phyloP scores from a whole-genome alignment of 1,140 invertebrate genomes.

The Micrasema minimum region DNA sequence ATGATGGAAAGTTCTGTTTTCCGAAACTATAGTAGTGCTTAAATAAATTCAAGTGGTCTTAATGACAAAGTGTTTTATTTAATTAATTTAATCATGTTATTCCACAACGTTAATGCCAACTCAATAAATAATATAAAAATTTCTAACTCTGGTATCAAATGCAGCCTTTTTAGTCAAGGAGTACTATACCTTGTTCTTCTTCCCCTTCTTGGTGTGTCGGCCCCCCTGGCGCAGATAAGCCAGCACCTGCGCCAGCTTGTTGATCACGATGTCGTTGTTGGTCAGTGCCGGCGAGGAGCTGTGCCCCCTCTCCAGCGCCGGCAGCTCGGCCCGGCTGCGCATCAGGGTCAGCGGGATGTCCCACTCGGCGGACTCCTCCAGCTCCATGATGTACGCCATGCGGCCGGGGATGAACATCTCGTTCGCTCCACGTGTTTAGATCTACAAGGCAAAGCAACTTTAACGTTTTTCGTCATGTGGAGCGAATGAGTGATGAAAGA shows the following conservation, averaged over 20 bases:
- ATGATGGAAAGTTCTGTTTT: too few relatives aligned
- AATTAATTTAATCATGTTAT: too few relatives aligned
- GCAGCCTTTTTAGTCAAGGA: too few relatives aligned
- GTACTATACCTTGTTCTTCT: conserved; percentile 69
- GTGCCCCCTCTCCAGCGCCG: conserved; percentile 71
- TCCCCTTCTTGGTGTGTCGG: conserved; percentile 81
- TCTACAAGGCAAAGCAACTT: too few relatives aligned
- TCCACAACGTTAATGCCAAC: too few relatives aligned
- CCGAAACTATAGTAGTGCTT: too few relatives aligned
- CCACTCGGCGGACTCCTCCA: conserved; percentile 87
- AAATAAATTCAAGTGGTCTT: too few relatives aligned
- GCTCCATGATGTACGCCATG: conserved; percentile 98
- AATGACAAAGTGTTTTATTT: too few relatives aligned
- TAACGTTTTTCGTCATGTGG: too few relatives aligned
- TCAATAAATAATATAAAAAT: too few relatives aligned
- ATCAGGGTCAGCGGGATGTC: conserved; percentile 97
- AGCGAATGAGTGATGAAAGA: too few relatives aligned
- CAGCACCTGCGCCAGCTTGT: conserved; percentile 96
- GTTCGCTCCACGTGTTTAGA: conserved; percentile 83
- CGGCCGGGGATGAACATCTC: conserved; percentile 95
- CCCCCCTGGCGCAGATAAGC: conserved; percentile 90
- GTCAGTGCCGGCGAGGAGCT: conserved; percentile 77
- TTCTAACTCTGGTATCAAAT: too few relatives aligned
- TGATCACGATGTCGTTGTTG: conserved; percentile 96
- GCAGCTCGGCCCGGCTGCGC: conserved; percentile 94